These are phyloP conservation scores for Heliconius sara DNA, from an alignment of 2,888 invertebrate species.

Conservation along the genomic window DNA sequence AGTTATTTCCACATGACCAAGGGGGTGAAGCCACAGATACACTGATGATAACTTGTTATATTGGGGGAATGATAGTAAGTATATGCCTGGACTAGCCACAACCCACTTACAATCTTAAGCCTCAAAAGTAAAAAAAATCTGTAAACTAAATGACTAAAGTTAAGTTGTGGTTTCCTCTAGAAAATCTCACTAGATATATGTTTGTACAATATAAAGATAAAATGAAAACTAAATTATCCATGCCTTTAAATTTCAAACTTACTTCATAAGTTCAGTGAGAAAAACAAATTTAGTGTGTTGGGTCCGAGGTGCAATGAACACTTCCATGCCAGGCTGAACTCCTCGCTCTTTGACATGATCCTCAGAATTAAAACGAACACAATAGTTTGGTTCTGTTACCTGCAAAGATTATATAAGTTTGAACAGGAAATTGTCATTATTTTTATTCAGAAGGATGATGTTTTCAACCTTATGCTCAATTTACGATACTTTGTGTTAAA, in stretches of 20 bases:
- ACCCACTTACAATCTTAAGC: no score
- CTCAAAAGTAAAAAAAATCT: no score
- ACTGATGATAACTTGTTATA: no score
- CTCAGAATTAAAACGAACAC: slow-evolving; percentile 93
- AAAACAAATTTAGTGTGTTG: slow-evolving; percentile 90
- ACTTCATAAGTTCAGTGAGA: slow-evolving; percentile 89
- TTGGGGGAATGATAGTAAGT: no score
- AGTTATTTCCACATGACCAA: no score
- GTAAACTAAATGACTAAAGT: no score
- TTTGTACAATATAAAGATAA: neutral
- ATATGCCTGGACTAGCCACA: no score
- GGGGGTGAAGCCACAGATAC: no score
- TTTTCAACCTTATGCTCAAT: no score
- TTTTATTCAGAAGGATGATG: no score
- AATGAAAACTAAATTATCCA: neutral
- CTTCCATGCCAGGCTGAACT: slow-evolving; percentile 87
- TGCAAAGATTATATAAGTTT: slow-evolving; percentile 52
- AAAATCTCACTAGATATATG: neutral
- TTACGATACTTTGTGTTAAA: no score
- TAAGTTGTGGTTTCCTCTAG: no score
- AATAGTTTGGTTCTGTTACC: slow-evolving; percentile 93
- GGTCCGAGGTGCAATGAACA: slow-evolving; percentile 92
- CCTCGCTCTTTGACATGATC: slow-evolving; percentile 89
- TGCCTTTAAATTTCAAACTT: slow-evolving; percentile 36
- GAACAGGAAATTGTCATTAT: neutral